A percentile compares a stretch with the other conserved stretches of the same genome.
These are phyloP conservation scores for Bombus sibiricus DNA, from an alignment of 1,140 invertebrate genomes.

Conservation along the genomic window DNA sequence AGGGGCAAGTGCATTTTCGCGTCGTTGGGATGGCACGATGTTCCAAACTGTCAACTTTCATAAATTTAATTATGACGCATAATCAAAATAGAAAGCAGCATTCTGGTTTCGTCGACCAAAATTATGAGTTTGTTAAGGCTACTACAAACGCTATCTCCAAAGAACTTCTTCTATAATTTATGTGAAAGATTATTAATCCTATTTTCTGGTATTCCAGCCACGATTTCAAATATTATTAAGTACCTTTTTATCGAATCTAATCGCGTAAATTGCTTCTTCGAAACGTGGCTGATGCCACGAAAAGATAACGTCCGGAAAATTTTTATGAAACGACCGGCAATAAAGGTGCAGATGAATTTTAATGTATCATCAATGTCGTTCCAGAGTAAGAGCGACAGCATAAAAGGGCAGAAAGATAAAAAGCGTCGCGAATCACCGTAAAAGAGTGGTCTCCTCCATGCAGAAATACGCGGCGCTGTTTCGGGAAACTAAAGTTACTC, in stretches of 20 bases:
- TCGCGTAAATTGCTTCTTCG: background rate
- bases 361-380: conserved; percentile 53
- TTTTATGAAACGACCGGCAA: conserved; percentile 37
- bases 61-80: conserved; percentile 58
- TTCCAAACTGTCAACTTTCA: conserved; percentile 58
- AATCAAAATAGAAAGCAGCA: conserved; percentile 35
- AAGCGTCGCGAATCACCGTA: conserved; percentile 53
- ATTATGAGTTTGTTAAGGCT: conserved; percentile 23
- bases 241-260: background rate
- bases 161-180: background rate
- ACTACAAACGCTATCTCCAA: background rate
- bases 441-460: conserved; percentile 43
- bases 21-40: conserved; percentile 22
- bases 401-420: conserved; percentile 57
- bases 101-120: conserved; percentile 12
- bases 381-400: conserved; percentile 49
- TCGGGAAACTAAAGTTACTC: conserved; percentile 51
- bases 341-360: conserved; percentile 58
- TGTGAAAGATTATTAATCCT: background rate
- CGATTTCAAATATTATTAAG: background rate
- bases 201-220: background rate
- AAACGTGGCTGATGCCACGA: background rate
- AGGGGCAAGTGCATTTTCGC: conserved; percentile 55
- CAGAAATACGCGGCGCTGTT: conserved; percentile 27
- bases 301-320: conserved; percentile 32